Evolutionary conservation across 1,140 invertebrate genomes (phyloP), one percentile per base, ranked within the genome.

Genomic region (Panagrolaimus sp.): DNA sequence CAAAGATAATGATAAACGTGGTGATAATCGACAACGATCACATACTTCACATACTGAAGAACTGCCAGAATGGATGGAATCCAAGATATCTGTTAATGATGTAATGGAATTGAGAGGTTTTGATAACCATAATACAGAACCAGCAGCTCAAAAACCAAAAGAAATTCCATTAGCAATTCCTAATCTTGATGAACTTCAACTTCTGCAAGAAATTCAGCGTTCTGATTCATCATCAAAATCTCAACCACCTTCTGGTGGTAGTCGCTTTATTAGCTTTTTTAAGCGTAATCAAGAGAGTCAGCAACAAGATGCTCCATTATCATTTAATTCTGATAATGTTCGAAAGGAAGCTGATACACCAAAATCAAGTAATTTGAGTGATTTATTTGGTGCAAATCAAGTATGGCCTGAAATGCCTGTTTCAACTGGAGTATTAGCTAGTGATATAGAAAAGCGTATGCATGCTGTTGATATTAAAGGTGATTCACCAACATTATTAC

Each of bases 31-130:
- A 11, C 20, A 57, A 20, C 20, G 51, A 20, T 11, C 20, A 4
- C 31, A 38, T 38, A 38, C 31, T 38, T 38, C 31, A 38, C 31
- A 38, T 20, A 57, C 51, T 16, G 51, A 57, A 16, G 51, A 57
- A 16, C 20, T 57, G n/a, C 51, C 51, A 20, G 51, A 57, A 57
- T 57, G 51, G 51, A 57, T 57, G 51, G 51, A 57, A 57, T 57
- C 51, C 1, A 57, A 57, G 51, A 57, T 57, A 57, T 25, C 20
- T 27, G n/a, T 57, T n/a, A 57, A 57, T 57, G 51, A 57, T 23
- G 27, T 57, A 2, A 57, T 57, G 1, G 51, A 57, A 57, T 27
- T 57, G n/a, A 57, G 20, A 27, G 51, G 51, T 11, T 57, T 57
- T 27, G 51, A 57, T 16, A 16, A 16, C 4, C 51, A 27, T 16